phyloP scores from a whole-genome alignment of 1,140 invertebrate species.

The Diachasmimorpha longicaudata region DNA sequence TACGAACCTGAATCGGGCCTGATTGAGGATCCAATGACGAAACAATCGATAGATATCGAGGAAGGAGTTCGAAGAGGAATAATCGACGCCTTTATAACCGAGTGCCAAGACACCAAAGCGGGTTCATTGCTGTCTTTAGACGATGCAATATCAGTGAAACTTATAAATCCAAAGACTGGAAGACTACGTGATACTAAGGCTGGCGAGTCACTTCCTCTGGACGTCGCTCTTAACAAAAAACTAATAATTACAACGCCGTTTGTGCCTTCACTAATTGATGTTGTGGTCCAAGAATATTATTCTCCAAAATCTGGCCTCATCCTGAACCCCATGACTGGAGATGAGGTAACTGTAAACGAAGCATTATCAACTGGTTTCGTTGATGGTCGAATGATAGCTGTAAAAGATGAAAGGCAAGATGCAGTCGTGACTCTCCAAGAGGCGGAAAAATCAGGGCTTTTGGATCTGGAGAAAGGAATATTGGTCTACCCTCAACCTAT shows the following conservation, averaged over 20 bases:
- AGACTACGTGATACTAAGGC: constrained; percentile 73
- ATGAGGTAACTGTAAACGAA: constrained; percentile 73
- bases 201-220: constrained; percentile 70
- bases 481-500: constrained; percentile 72
- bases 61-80: constrained; percentile 81
- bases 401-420: constrained; percentile 77
- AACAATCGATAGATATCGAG: constrained; percentile 72
- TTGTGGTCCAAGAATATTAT: constrained; percentile 82
- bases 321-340: constrained; percentile 80
- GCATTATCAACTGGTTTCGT: constrained; percentile 76
- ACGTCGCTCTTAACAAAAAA: constrained; percentile 72
- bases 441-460: constrained; percentile 71
- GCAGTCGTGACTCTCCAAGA: constrained; percentile 71
- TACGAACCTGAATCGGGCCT: constrained; percentile 75
- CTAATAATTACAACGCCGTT: constrained; percentile 75
- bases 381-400: constrained; percentile 71
- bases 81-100: constrained; percentile 82
- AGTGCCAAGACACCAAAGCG: constrained; percentile 77
- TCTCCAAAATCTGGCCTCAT: constrained; percentile 77
- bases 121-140: constrained; percentile 73
- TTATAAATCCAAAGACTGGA: constrained; percentile 74
- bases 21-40: constrained; percentile 75
- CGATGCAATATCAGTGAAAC: constrained; percentile 70
- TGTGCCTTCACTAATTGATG: constrained; percentile 74
- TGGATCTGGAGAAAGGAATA: constrained; percentile 75